Conservation (phyloP, 2,797 vertebrate species). For the Buphagus erythrorhynchus region DNA sequence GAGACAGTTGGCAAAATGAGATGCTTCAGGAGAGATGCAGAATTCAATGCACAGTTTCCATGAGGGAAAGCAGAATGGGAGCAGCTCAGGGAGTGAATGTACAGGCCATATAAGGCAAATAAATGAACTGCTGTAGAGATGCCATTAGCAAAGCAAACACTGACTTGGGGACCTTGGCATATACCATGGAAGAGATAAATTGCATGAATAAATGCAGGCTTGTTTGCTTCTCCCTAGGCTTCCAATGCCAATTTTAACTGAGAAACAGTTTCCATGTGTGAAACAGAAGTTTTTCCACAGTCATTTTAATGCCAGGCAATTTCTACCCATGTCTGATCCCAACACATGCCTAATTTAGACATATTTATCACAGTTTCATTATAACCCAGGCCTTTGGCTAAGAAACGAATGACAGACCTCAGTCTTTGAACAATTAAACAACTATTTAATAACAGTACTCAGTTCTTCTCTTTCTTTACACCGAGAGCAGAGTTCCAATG, state of each 20-base stretch:
- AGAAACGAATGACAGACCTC: not conserved
- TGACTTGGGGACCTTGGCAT: conserved; percentile 39
- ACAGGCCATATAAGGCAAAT: conserved; percentile 59
- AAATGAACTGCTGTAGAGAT: conserved; percentile 37
- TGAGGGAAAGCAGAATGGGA: conserved; percentile 30
- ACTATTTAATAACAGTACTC: not conserved
- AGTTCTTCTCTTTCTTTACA: not conserved
- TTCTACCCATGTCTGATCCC: not conserved
- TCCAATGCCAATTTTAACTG: conserved; percentile 13
- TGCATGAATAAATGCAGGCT: conserved; percentile 28
- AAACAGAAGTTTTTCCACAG: conserved; percentile 25
- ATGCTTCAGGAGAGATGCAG: conserved; percentile 22
- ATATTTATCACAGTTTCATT: not conserved
- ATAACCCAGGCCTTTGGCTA: not conserved
- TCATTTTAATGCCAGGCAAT: conserved; percentile 14
- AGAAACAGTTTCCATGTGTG: conserved; percentile 6
- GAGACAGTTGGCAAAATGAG: conserved; percentile 12
- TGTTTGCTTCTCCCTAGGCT: not conserved
- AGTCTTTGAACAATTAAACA: not conserved
- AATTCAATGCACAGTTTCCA: not conserved
- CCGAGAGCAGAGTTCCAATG: not conserved
- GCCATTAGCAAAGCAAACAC: conserved; percentile 46
- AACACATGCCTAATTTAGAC: not conserved
- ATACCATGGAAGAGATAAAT: conserved; percentile 29
- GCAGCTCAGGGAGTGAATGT: conserved; percentile 19